Evolutionary conservation across 2,888 invertebrate genomes (phyloP), one percentile per base, ranked within the genome.

Genomic region (Eupithecia exiguata): DNA sequence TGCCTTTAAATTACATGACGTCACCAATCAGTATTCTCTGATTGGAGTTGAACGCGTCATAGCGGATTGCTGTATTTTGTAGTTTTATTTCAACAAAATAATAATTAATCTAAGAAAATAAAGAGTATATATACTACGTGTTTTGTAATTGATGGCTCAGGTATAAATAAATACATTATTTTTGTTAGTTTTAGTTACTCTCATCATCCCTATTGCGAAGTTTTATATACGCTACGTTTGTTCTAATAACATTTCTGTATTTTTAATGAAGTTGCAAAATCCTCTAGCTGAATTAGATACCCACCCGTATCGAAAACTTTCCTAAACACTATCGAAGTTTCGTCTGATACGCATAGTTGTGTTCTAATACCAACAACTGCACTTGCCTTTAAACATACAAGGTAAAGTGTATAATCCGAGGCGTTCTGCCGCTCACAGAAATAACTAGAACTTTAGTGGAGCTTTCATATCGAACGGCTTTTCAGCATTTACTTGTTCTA

Each of bases 331-430:
- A 86, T 85, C 84, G 81, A 87, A 88, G 86, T 89, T 89, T 87
- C 87, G 84, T 85, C 88, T 89, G 86, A 88, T 88, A 81, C 83
- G 84, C 86, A 87, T 86, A 86, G 85, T 86, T 84, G 83, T 85
- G 84, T 80, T 85, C 86, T 89, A 88, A 86, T 87, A 87, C 88
- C 85, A 88, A 88, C 88, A 91, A 89, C 87, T 89, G 89, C 89
- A 88, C 90, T 88, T 87, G 87, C 87, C 83, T 91, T 84, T 84
- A 85, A 89, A 88, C 88, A 90, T 88, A 89, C 88, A 86, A 80
- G 83, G 84, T 86, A 82, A 83, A 90, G 88, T 89, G 87, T 89
- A 88, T 90, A 90, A 89, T 86, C 84, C 86, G 80, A 83, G 79
- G 83, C 86, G 84, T 84, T 81, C 85, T 87, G 82, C 81, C 84